Evolutionary conservation across 2,113 vertebrate genomes (phyloP), one percentile per base, ranked within the genome.

Genomic region (Catagonus wagneri): DNA sequence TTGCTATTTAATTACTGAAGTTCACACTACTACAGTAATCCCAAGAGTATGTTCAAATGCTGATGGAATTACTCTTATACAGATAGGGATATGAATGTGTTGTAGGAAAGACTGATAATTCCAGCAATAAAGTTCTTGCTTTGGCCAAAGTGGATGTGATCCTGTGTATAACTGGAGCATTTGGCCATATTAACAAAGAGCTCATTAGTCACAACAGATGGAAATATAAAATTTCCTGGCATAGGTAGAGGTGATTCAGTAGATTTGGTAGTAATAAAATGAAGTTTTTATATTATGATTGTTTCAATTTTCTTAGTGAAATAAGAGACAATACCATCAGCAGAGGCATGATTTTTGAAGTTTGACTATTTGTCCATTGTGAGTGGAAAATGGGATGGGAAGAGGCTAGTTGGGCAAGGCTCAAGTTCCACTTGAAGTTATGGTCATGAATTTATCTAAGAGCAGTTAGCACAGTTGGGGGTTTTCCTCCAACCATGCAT

Each of bases 1-100:
- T 83, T 74, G 9, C 44, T 93, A 71, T 90, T 65, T 85, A 81
- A 89, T 91, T 92, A 83, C n/a, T 29, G n/a, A 92, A 72, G n/a
- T 81, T 93, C 36, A 85, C 14, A 54, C 17, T 71, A 65, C 34
- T 20, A 29, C 32, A 29, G 36, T 29, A 89, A 39, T 86, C 83
- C 27, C 32, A 85, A 74, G 84, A 85, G 11, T 92, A 32, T 68
- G 66, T 91, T 71, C 50, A 92, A 79, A 66, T 89, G 50, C 10
- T n/a, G 19, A 61, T 85, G 63, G 69, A 68, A 63, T 19, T 39
- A 44, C 36, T 65, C 23, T n/a, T 71, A 15, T 32, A 14, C 12
- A 85, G 11, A 20, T 14, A 54, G 25, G 14, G 6, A 56, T 72
- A 36, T 36, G 20, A 79, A 83, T 80, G 9, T 83, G 7, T 58